phyloP scores from a whole-genome alignment of 1,140 invertebrate species.

The Gonatopus flavifemur region DNA sequence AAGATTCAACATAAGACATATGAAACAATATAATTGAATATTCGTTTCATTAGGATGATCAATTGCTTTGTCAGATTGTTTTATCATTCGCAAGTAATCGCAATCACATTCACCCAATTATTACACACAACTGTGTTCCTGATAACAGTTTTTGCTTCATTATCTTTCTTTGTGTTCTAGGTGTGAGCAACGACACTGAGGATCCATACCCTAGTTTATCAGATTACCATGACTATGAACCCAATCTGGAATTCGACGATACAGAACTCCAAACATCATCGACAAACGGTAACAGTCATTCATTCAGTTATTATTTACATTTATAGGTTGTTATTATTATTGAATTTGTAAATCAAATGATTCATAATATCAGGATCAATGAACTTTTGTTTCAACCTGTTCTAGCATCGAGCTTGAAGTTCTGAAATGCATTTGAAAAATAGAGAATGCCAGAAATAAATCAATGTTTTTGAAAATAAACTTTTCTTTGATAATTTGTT shows the following conservation, averaged over 20 bases:
- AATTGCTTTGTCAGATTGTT: no score
- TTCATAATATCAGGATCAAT: background rate
- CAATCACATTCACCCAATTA: no score
- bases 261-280: conserved; percentile 73
- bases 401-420: background rate
- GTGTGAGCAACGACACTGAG: conserved; percentile 64
- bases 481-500: no score
- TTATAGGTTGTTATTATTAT: background rate
- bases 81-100: no score
- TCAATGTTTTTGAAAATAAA: no score
- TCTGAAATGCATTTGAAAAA: no score
- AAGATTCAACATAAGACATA: no score
- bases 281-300: conserved; percentile 40
- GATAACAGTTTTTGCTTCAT: no score
- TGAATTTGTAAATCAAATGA: conserved; percentile 6
- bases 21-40: no score
- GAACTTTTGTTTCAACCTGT: background rate
- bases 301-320: background rate
- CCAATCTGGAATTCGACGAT: conserved; percentile 94
- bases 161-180: conserved; percentile 27
- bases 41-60: no score
- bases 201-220: conserved; percentile 86
- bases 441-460: no score
- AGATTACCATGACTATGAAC: conserved; percentile 91
- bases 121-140: no score